A percentile compares a stretch with the other conserved stretches of the same genome.
Conservation (phyloP, 2,113 vertebrate species). For the Gyps fulvus region DNA sequence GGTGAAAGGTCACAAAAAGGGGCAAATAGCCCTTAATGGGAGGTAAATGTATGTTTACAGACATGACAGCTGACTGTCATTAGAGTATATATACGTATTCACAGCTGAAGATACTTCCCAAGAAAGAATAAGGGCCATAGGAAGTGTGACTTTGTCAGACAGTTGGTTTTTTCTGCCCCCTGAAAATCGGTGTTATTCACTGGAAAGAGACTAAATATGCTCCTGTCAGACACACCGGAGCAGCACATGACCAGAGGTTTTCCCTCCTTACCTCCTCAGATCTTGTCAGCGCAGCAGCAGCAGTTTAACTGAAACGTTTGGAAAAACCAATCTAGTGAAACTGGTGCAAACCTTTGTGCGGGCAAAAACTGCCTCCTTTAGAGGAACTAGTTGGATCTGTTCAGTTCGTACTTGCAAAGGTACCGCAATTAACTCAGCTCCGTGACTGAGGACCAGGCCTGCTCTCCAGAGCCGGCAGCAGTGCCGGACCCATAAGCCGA, state of each 20-base stretch:
- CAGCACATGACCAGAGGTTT: neutral
- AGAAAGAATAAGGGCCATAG: conserved; percentile 9
- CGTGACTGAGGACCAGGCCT: neutral
- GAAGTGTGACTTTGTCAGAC: conserved; percentile 6
- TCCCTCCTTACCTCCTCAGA: neutral
- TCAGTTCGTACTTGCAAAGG: neutral
- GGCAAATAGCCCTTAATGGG: conserved; percentile 74
- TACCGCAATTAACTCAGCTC: neutral
- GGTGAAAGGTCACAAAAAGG: conserved; percentile 73
- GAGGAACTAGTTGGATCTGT: neutral
- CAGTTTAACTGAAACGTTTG: neutral
- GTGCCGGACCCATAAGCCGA: neutral
- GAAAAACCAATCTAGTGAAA: neutral
- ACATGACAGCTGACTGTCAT: conserved; percentile 77
- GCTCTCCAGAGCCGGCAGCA: neutral
- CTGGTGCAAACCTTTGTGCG: neutral
- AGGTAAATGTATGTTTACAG: conserved; percentile 77
- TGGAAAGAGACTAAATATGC: neutral
- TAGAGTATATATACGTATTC: conserved; percentile 29
- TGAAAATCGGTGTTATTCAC: neutral
- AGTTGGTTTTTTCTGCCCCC: neutral
- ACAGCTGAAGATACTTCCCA: conserved; percentile 65
- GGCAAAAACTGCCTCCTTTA: neutral
- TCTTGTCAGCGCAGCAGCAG: neutral
- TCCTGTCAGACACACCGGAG: neutral